phyloP scores from a whole-genome alignment of 2,888 invertebrate species.

The Papilio protenor region DNA sequence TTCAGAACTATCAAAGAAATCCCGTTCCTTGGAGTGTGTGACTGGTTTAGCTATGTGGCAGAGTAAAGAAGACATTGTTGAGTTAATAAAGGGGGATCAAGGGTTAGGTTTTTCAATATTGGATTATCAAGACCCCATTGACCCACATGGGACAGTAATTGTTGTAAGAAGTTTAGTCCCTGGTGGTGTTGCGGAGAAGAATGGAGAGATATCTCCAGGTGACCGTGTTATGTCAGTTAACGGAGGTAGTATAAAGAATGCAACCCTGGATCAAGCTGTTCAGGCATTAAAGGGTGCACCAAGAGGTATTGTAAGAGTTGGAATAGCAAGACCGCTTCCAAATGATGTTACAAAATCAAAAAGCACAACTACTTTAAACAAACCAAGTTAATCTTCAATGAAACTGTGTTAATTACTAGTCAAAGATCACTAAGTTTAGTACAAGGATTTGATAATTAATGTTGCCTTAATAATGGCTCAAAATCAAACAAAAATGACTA shows the following conservation, averaged over 20 bases:
- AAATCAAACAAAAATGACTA: not conserved
- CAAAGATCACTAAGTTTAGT: slow-evolving; percentile 64
- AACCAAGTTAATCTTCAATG: slow-evolving; percentile 71
- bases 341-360: slow-evolving; percentile 69
- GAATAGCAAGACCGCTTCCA: slow-evolving; percentile 93
- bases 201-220: slow-evolving; percentile 97
- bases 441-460: slow-evolving; percentile 10
- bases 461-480: not conserved
- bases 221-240: slow-evolving; percentile 97
- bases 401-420: slow-evolving; percentile 68
- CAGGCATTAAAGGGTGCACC: slow-evolving; percentile 97
- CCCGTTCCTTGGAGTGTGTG: slow-evolving; percentile 97
- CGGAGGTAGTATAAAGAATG: slow-evolving; percentile 94
- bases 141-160: slow-evolving; percentile 97
- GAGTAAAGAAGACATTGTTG: slow-evolving; percentile 95
- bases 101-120: slow-evolving; percentile 99
- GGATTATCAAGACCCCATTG: slow-evolving; percentile 98
- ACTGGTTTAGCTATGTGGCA: slow-evolving; percentile 99
- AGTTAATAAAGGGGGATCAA: slow-evolving; percentile 96
- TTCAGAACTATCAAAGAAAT: slow-evolving; percentile 88
- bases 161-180: slow-evolving; percentile 98
- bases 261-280: slow-evolving; percentile 97
- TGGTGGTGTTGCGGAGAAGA: slow-evolving; percentile 98
- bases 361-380: slow-evolving; percentile 73
- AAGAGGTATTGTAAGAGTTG: slow-evolving; percentile 94